phyloP scores from a whole-genome alignment of 2,797 vertebrate species.

The Lates japonicus region DNA sequence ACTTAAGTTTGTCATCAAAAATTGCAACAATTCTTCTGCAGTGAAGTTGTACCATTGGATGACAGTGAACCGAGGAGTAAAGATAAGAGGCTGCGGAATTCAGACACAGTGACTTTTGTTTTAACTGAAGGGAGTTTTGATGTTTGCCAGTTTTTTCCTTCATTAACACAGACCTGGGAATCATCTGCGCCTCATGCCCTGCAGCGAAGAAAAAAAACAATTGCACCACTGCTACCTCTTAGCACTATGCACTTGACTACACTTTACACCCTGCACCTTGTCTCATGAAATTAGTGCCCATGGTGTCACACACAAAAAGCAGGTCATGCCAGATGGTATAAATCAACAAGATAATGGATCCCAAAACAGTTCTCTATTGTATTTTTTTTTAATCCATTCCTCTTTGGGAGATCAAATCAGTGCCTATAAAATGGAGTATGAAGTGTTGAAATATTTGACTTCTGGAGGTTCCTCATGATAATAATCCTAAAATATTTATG shows the following conservation, averaged over 20 bases:
- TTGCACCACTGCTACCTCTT: not conserved
- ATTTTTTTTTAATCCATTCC: too few species aligned
- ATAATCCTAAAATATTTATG: not conserved
- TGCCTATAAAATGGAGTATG: not conserved
- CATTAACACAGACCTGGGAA: not conserved
- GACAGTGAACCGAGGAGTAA: too few species aligned
- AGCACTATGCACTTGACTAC: conserved; percentile 8
- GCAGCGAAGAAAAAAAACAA: conserved; percentile 17
- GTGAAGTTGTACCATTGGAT: too few species aligned
- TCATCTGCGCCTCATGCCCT: conserved; percentile 1
- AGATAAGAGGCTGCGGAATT: too few species aligned
- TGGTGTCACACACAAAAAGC: conserved; percentile 27
- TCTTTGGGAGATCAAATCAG: not conserved
- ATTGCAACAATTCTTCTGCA: too few species aligned
- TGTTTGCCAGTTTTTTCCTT: too few species aligned
- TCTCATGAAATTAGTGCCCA: conserved; percentile 16
- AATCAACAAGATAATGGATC: conserved; percentile 3
- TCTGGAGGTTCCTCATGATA: not conserved
- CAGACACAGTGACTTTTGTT: too few species aligned
- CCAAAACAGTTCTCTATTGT: not conserved
- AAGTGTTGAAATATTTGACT: not conserved
- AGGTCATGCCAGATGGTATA: conserved; percentile 8
- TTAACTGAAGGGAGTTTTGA: too few species aligned
- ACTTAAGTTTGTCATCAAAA: too few species aligned
- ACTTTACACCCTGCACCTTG: conserved; percentile 6